These are phyloP conservation scores for Hucho hucho DNA, from an alignment of 2,113 vertebrate species.

Conservation along the genomic window DNA sequence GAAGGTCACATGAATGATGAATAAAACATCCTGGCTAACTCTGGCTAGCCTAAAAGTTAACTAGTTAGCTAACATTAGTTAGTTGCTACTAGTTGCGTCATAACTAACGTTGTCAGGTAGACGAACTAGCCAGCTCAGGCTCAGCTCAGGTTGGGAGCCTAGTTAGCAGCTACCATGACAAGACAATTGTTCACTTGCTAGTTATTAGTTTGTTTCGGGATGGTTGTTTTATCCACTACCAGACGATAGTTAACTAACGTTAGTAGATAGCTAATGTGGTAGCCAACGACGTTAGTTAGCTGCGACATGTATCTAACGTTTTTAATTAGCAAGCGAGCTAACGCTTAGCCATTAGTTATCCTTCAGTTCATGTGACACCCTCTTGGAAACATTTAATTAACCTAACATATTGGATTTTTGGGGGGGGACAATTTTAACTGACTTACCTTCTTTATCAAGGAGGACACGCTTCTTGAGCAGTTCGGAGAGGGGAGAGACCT, in stretches of 20 bases:
- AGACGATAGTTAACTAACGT: no score
- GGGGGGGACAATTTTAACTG: neutral
- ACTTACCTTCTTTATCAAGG: constrained; percentile 64
- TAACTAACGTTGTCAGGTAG: no score
- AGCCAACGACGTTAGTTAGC: neutral
- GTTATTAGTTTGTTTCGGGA: no score
- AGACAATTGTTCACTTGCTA: no score
- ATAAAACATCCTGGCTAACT: no score
- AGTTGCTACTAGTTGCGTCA: neutral
- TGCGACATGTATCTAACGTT: neutral
- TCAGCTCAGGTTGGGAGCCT: no score
- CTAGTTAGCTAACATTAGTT: neutral
- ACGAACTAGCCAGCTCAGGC: no score
- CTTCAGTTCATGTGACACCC: neutral
- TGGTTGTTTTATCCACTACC: no score
- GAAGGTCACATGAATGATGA: neutral
- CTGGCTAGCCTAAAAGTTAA: neutral
- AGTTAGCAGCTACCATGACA: no score
- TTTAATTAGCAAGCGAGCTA: neutral
- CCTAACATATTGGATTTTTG: neutral
- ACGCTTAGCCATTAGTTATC: neutral
- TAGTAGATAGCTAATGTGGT: neutral
- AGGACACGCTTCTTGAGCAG: constrained; percentile 47
- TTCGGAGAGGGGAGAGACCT: constrained; percentile 54
- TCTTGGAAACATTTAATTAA: neutral